phyloP scores from a whole-genome alignment of 2,888 invertebrate species.

The Norana najaformis region DNA sequence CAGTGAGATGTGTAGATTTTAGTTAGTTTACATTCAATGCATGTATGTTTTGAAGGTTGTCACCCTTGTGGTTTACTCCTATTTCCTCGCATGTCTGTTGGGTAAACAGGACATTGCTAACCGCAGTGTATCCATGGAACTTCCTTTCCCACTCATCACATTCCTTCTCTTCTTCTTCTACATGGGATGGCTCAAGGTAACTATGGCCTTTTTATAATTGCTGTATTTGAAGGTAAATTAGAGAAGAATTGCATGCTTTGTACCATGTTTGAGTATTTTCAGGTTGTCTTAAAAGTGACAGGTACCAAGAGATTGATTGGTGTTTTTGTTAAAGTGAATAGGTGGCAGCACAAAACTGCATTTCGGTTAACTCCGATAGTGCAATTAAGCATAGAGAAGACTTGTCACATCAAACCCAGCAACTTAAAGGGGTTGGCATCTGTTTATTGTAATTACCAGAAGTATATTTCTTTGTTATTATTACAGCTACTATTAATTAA shows the following conservation, averaged over 20 bases:
- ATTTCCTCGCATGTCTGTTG: constrained; percentile 34
- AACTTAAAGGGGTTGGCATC: not conserved
- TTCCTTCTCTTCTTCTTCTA: constrained; percentile 38
- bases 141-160: constrained; percentile 33
- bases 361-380: not conserved
- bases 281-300: not conserved
- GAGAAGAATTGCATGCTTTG: not conserved
- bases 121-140: constrained; percentile 20
- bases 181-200: constrained; percentile 37
- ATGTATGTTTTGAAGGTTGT: constrained; percentile 29
- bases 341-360: not conserved
- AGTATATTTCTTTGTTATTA: not conserved
- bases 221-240: not conserved
- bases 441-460: not conserved
- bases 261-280: not conserved
- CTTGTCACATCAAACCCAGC: not conserved
- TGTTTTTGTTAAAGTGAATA: not conserved
- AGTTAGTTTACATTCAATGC: too few species aligned
- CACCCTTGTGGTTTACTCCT: constrained; percentile 35
- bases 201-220: not conserved
- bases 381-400: not conserved
- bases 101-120: constrained; percentile 33
- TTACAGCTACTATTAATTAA: too few species aligned
- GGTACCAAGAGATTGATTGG: not conserved
- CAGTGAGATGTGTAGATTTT: not conserved